Evolutionary conservation across 2,888 invertebrate genomes (phyloP), one percentile per base, ranked within the genome.

Genomic region (Hydrotaea cyrtoneurina): DNA sequence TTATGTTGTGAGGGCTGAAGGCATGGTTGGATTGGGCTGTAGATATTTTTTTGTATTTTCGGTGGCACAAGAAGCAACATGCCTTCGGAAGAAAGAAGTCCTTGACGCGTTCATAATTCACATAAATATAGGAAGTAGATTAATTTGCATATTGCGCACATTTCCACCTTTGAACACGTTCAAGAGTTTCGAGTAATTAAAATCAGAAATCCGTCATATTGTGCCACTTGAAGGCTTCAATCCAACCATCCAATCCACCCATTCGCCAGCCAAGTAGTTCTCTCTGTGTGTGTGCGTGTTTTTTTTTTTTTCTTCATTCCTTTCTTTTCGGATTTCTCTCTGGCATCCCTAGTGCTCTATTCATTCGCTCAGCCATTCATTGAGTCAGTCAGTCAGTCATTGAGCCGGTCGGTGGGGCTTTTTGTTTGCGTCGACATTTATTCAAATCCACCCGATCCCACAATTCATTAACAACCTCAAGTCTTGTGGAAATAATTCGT

Each of bases 91-190:
- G 79, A 85, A 80, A 79, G 64, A 80, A 85, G 86, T 86, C 85
- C 90, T 90, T 89, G 89, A 89, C 90, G 91, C 89, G 90, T 88
- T 89, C 89, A 89, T 90, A 90, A 90, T 89, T 89, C 90, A 76
- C 89, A 89, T 86, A 89, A 74, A 77, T 82, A 85, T 88, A 91
- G 89, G 89, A 90, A 91, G 89, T 89, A 89, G 91, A 90, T 91
- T 91, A 91, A 89, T 90, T 91, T 90, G 89, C 82, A 82, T 80
- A 85, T 84, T 85, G 86, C 89, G 90, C 89, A 85, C 81, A 83
- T 81, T 83, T 85, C 85, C 81, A 86, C 85, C 85, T 83, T 85
- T 85, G 86, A 85, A 85, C 83, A 85, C 81, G 85, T 85, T 85
- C 83, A 85, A 81, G 80, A 82, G 81, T 86, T 86, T 84, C 77